Base-by-base conservation (phyloP, 2,113 vertebrate species). In the Pteropus alecto region DNA sequence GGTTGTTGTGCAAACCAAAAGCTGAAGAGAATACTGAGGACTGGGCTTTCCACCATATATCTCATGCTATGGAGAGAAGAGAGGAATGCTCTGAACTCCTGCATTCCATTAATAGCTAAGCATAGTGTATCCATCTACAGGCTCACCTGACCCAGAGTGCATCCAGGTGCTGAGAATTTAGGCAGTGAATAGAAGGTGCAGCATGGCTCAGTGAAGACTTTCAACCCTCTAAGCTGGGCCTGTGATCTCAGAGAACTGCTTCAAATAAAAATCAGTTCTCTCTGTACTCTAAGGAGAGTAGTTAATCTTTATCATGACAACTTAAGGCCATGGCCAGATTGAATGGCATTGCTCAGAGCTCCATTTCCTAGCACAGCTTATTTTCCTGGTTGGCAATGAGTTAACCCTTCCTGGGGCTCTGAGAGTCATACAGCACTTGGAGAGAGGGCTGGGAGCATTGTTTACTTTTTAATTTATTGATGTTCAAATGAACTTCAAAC, bases 31-130 rank as follows among this genome's bases (percentile, higher is more conserved):
- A 94, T 95, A 97, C 97, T 97, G 97, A 96, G 90, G 83, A 54
- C 95, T 95, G 85, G 96, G 96, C 98, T 98, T 97, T 97, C 95
- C 96, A 91, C 93, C 92, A 4, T 85, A 96, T 94, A 97, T 97
- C 98, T 96, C 97, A 96, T 97, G 98, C 96, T 95, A 88, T 48
- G 82, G 65, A 97, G 83, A 97, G 46, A 84, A 82, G 90, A 97
- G 68, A 97, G 95, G 98, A 98, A 99, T 98, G 97, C 94, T 97
- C 98, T 98, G 98, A 98, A 98, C 97, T 60, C 85, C 5, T 10
- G 74, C 94, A 98, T 98, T 98, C 99, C 98, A 98, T 97, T 98
- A 98, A 98, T 98, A 98, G 98, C 96, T 97, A 81, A 98, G 91
- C 58, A 84, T 96, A 98, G 97, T 74, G 38, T 46, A 97, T 97